phyloP scores from a whole-genome alignment of 2,888 invertebrate species.

The Metopia argyrocephala region DNA sequence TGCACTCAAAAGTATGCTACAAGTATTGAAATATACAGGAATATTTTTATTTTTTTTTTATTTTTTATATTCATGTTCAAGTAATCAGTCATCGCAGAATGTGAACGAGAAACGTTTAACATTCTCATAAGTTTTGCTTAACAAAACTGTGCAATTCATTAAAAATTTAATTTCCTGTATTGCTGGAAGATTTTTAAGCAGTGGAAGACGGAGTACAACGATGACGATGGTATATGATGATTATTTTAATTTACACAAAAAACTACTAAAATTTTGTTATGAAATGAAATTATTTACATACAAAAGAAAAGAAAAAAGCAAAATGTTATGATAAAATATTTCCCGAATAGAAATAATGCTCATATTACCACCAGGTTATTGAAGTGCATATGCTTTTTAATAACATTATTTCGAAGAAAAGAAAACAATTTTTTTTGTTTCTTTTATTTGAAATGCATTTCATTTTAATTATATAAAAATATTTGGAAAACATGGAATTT shows the following conservation, averaged over 20 bases:
- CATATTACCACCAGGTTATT: not conserved
- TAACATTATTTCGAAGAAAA: too few species aligned
- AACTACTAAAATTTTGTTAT: too few species aligned
- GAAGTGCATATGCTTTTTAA: not conserved
- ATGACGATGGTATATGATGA: slow-evolving; percentile 7
- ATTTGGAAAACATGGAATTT: not conserved
- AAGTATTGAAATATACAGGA: slow-evolving; percentile 4
- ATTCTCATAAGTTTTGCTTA: not conserved
- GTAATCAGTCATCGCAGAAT: not conserved
- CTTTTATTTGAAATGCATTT: not conserved
- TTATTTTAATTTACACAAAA: slow-evolving; percentile 10
- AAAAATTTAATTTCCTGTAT: slow-evolving; percentile 55
- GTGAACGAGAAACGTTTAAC: not conserved
- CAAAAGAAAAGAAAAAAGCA: not conserved
- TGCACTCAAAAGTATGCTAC: slow-evolving; percentile 2
- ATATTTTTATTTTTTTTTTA: not conserved
- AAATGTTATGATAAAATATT: not conserved
- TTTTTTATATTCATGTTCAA: not conserved
- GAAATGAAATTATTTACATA: too few species aligned
- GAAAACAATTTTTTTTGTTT: not conserved
- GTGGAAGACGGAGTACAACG: not conserved
- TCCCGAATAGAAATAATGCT: not conserved
- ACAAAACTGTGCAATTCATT: slow-evolving; percentile 53
- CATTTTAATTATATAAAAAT: not conserved
- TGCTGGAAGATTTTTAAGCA: not conserved